These are phyloP conservation scores for Amphipoea oculea DNA, from an alignment of 2,888 invertebrate genomes.

Conservation along the genomic window DNA sequence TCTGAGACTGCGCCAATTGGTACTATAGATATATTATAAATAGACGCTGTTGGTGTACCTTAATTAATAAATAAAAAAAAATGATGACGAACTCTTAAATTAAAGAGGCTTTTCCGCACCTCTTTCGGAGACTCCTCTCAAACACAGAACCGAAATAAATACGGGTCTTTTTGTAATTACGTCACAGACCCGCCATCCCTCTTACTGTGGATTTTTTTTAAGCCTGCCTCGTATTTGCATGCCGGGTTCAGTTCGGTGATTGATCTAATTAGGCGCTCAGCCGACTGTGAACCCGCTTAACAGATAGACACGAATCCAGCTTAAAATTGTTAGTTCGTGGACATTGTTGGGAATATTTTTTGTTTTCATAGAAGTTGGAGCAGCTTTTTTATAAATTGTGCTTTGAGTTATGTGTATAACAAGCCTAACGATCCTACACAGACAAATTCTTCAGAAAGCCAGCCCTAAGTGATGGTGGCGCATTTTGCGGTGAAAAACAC, in stretches of 20 bases:
- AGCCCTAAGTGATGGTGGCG: neutral
- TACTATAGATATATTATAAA: neutral
- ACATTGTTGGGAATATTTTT: constrained; percentile 2
- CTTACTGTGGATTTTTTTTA: constrained; percentile 36
- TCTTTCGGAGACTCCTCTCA: neutral
- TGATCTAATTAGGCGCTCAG: constrained; percentile 72
- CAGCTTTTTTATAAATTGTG: neutral
- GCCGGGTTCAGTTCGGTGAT: constrained; percentile 62
- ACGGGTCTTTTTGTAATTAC: constrained; percentile 9
- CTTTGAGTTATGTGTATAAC: neutral
- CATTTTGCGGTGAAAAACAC: neutral
- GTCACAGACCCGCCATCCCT: neutral
- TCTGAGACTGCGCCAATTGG: no score
- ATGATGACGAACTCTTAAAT: neutral
- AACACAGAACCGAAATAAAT: neutral
- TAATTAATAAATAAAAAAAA: neutral
- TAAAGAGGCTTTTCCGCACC: neutral
- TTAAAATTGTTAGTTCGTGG: constrained; percentile 45
- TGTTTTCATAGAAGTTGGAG: neutral
- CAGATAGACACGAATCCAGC: constrained; percentile 47
- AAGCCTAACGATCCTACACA: neutral
- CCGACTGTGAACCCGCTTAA: constrained; percentile 63
- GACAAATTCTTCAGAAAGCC: neutral
- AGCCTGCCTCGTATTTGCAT: constrained; percentile 49
- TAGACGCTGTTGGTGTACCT: neutral